Evolutionary conservation across 2,888 invertebrate genomes (phyloP).

Genomic region (Catotricha subobsoleta): DNA sequence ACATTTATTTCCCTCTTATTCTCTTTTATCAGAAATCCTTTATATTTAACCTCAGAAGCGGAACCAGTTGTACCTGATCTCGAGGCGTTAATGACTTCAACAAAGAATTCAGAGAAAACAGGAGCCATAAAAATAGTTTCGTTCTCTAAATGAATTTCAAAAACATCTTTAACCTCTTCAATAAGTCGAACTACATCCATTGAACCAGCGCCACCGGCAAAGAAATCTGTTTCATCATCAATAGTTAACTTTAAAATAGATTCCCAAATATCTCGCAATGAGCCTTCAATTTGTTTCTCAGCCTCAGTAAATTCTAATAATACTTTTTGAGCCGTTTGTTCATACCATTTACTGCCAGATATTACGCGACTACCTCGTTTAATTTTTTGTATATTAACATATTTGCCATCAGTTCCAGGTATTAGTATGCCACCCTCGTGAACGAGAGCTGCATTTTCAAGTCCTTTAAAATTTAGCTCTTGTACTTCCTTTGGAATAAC

Average conservation of each 20-base stretch:
- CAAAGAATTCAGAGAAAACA: conserved; percentile 63
- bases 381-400: conserved; percentile 57
- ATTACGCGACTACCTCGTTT: conserved; percentile 68
- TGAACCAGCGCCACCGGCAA: conserved; percentile 86
- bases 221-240: conserved; percentile 74
- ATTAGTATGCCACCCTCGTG: conserved; percentile 66
- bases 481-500: conserved; percentile 32
- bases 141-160: conserved; percentile 60
- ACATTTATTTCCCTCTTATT: conserved; percentile 75
- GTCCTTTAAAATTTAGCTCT: conserved; percentile 41
- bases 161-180: conserved; percentile 76
- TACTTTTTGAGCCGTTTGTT: conserved; percentile 35
- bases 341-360: conserved; percentile 59
- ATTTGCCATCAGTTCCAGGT: conserved; percentile 59
- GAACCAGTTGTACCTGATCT: conserved; percentile 41
- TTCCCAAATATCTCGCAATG: conserved; percentile 57
- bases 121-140: conserved; percentile 89
- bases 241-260: conserved; percentile 62
- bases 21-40: conserved; percentile 53
- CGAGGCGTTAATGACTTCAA: conserved; percentile 43
- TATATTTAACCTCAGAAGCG: conserved; percentile 40
- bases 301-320: conserved; percentile 49
- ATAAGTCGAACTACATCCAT: conserved; percentile 88
- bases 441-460: conserved; percentile 51
- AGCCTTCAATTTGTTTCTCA: conserved; percentile 50